Evolutionary conservation across 2,888 invertebrate species (phyloP).

Genomic region (Ennomos quercinarius): DNA sequence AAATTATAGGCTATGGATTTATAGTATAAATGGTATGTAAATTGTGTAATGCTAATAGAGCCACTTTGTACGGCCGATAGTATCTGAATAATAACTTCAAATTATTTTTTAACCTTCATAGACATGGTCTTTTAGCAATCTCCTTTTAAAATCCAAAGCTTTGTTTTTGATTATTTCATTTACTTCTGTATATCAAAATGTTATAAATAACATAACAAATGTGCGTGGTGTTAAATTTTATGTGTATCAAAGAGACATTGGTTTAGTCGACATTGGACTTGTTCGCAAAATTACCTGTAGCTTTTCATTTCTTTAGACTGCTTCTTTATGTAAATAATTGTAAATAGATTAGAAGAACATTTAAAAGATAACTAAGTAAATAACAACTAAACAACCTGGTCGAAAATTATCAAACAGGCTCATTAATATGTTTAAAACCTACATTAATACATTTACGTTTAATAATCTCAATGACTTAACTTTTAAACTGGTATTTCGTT

Average conservation of each 20-base stretch:
- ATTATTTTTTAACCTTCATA: too few species aligned
- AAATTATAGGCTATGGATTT: background rate
- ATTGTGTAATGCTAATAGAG: background rate
- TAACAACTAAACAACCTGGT: constrained; percentile 9
- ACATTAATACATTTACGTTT: too few species aligned
- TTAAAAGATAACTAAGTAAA: constrained; percentile 5
- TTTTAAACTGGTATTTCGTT: too few species aligned
- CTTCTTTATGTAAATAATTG: constrained; percentile 66
- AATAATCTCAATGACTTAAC: too few species aligned
- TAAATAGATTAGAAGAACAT: constrained; percentile 50
- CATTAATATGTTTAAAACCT: too few species aligned
- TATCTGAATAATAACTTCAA: too few species aligned
- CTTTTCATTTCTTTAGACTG: constrained; percentile 58
- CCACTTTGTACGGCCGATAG: too few species aligned
- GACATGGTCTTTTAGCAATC: background rate
- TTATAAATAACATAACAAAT: background rate
- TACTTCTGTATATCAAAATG: background rate
- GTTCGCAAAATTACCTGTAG: constrained; percentile 28
- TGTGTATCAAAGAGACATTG: constrained; percentile 48
- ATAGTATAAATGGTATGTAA: too few species aligned
- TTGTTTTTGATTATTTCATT: constrained; percentile 37
- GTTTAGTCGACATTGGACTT: too few species aligned
- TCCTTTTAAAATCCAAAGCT: constrained; percentile 25
- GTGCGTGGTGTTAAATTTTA: constrained; percentile 41
- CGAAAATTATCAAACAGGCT: constrained; percentile 30